Conservation (phyloP, 2,797 vertebrate genomes). For the Enteromius anoplus region DNA sequence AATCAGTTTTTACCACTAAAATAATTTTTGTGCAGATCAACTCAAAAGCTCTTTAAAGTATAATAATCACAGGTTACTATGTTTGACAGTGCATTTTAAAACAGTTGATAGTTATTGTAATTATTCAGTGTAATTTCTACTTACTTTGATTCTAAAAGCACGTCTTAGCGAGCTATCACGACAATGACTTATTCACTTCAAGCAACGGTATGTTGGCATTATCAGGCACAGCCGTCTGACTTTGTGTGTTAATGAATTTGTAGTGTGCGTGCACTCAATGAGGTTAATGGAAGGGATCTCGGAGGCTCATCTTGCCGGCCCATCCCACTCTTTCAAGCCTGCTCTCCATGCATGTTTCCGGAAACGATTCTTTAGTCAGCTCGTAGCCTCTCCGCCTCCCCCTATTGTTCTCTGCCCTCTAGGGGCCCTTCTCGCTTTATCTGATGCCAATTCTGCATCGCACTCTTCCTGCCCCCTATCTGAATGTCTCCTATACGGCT, state of each 20-base stretch:
- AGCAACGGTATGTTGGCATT: not conserved
- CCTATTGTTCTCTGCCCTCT: constrained; percentile 62
- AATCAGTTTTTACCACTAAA: not conserved
- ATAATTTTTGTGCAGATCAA: not conserved
- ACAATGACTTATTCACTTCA: not conserved
- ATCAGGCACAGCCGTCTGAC: constrained; percentile 46
- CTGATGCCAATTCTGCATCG: constrained; percentile 58
- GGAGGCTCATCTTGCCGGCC: constrained; percentile 59
- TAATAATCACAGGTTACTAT: not conserved
- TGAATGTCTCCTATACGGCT: constrained; percentile 70
- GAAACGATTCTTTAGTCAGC: constrained; percentile 71
- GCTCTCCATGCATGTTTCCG: constrained; percentile 73
- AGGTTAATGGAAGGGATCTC: constrained; percentile 76
- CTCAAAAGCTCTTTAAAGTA: not conserved
- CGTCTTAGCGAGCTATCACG: not conserved
- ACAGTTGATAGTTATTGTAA: not conserved
- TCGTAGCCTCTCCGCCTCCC: constrained; percentile 59
- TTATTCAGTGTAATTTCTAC: not conserved
- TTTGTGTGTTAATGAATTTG: constrained; percentile 72
- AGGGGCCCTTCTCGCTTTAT: constrained; percentile 63
- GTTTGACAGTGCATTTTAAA: not conserved
- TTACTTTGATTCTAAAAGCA: not conserved
- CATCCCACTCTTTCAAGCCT: constrained; percentile 66
- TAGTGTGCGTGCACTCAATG: constrained; percentile 61
- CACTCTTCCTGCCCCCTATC: constrained; percentile 64